Base-by-base conservation (phyloP, 1,140 invertebrate species). In the Drosophila kanapiae region DNA sequence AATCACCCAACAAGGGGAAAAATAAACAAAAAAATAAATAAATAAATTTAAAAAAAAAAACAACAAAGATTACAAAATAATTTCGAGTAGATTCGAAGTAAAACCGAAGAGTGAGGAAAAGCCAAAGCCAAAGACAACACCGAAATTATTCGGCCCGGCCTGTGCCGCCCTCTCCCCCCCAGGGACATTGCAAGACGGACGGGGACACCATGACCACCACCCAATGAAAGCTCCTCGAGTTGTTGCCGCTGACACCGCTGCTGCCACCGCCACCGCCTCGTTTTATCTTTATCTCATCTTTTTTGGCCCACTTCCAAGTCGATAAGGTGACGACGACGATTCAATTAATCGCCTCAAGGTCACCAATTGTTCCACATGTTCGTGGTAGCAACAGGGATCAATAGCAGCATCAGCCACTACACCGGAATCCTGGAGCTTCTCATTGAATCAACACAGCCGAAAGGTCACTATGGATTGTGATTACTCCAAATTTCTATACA, bases 381-480 rank as follows among this genome's bases (percentile, higher is more conserved):
- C 33, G 53, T 56, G 13, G 51, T 10, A 9, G 51, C 9, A 16
- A 51, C 29, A 33, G 13, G 45, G 13, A 47, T 47, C 40, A 42
- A 38, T 13, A 6, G 14, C 23, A 16, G 48, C 27, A 51, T 51
- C 18, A 54, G 7, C 38, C 6, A 53, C 49, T 3, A 23, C 16
- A 54, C 16, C 37, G 53, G 31, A 38, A 56, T 56, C 53, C 53
- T 56, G 53, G 53, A 56, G 53, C 53, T 56, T 38, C 18, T 23
- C 18, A 23, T 7, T 56, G 14, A 56, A 27, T n/a, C 53, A 56
- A 6, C n/a, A 13, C 13, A 56, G 13, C 53, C 35, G 53, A n/a
- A 56, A 38, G 53, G 53, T 56, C 53, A 56, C 10, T 56, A 56
- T 56, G 53, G 53, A 56, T 56, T 56, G 53, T 56, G 53, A 56